Evolutionary conservation across 2,113 vertebrate genomes (phyloP), one percentile per base, ranked within the genome.

Genomic region (Pogona vitticeps): DNA sequence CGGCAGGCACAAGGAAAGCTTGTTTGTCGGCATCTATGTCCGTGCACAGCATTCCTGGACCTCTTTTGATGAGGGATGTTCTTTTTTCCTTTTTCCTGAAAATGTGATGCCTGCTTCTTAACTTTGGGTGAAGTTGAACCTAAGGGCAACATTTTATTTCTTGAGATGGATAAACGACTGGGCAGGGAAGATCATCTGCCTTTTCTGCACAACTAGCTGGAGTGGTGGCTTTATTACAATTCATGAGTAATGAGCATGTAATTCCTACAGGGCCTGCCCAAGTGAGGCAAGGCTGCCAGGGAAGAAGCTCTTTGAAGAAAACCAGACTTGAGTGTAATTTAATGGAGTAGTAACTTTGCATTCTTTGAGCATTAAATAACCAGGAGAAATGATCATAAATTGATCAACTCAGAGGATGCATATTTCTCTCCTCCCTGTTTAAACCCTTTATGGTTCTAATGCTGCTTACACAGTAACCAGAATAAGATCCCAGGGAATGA

Each of bases 301-400:
- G 87, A 84, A 89, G 91, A 86, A 87, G 84, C 70, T 81, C 79
- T 67, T 90, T 94, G 94, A 91, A 73, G 88, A 91, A 94, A 95
- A 88, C 20, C 92, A 94, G 94, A 80, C 88, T 91, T 90, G 18
- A 78, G 83, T 65, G 82, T 36, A 80, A 90, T 92, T 92, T 89
- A 88, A 86, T 56, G 0, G 77, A 93, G 85, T 65, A 33, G 33
- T 78, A 82, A 80, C 23, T 76, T 75, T 90, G 87, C 92, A 93
- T 95, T 94, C 95, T 88, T 95, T 61, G 87, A 63, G 92, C 92
- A 84, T 94, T 94, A 93, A 96, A 95, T 92, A 95, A 94, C 71
- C 90, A 84, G 84, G 42, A 91, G 94, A 92, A 95, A 92, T 85
- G 71, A 89, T 58, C 79, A 90, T 88, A 83, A 93, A 94, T 87